phyloP scores from a whole-genome alignment of 2,888 invertebrate genomes.

The Morpho helenor region DNA sequence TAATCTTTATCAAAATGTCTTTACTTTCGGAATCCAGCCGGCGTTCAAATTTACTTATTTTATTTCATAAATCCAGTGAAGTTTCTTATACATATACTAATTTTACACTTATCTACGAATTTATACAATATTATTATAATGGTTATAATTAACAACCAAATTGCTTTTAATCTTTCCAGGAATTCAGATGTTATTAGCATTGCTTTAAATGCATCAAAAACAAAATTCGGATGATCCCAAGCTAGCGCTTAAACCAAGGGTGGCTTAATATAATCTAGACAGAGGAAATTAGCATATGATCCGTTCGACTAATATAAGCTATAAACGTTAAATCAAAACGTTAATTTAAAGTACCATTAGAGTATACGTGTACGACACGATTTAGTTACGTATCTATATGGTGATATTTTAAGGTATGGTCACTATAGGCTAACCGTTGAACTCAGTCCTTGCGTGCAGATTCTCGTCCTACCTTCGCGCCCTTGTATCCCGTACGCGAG shows the following conservation, averaged over 20 bases:
- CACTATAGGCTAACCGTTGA: no score
- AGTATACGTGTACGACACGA: slow-evolving; percentile 27
- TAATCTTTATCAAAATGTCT: no score
- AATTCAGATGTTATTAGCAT: background rate
- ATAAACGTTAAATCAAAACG: slow-evolving; percentile 34
- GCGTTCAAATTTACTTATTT: background rate
- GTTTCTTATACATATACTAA: no score
- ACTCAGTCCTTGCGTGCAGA: no score
- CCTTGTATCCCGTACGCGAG: no score
- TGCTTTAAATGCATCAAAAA: slow-evolving; percentile 17
- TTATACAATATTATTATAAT: no score
- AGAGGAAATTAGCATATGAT: slow-evolving; percentile 35
- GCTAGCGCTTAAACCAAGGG: slow-evolving; percentile 20
- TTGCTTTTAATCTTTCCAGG: background rate
- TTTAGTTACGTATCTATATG: background rate
- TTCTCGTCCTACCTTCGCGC: no score
- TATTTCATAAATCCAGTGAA: no score
- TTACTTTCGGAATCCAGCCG: no score
- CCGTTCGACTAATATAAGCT: slow-evolving; percentile 34
- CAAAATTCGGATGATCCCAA: slow-evolving; percentile 18
- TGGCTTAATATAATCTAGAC: slow-evolving; percentile 27
- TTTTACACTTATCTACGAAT: no score
- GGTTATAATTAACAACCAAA: no score
- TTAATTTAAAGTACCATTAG: slow-evolving; percentile 20
- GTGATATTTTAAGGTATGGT: no score